Evolutionary conservation across 2,797 vertebrate genomes (phyloP).

Genomic region (Galaxias olidus): DNA sequence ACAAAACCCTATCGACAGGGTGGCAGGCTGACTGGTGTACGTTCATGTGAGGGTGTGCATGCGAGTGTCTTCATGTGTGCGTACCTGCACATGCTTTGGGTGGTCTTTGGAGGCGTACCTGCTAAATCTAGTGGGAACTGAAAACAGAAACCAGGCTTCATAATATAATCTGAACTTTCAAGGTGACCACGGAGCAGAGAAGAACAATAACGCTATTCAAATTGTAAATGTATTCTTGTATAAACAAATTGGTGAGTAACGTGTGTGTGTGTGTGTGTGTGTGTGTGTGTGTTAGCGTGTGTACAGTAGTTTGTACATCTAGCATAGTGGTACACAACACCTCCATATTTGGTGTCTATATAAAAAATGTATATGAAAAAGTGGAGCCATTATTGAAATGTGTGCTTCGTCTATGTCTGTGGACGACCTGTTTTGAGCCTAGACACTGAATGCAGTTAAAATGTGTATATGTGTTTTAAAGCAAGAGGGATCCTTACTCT

Average conservation of each 20-base stretch:
- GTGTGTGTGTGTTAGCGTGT: background rate
- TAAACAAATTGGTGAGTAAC: background rate
- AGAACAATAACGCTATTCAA: too few species aligned
- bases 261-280: conserved; percentile 15
- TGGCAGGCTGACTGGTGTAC: conserved; percentile 5
- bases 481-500: background rate
- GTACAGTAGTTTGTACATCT: too few species aligned
- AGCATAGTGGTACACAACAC: too few species aligned
- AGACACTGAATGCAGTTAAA: background rate
- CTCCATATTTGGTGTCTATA: too few species aligned
- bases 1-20: conserved; percentile 57
- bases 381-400: too few species aligned
- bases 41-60: background rate
- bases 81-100: background rate
- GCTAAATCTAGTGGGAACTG: too few species aligned
- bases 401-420: too few species aligned
- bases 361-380: too few species aligned
- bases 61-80: background rate
- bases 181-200: too few species aligned
- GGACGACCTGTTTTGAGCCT: background rate
- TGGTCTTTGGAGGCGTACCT: background rate
- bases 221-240: too few species aligned
- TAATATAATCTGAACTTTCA: too few species aligned
- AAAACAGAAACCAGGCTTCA: too few species aligned
- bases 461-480: background rate